phyloP scores from a whole-genome alignment of 2,113 vertebrate genomes.

The Eleginops maclovinus region DNA sequence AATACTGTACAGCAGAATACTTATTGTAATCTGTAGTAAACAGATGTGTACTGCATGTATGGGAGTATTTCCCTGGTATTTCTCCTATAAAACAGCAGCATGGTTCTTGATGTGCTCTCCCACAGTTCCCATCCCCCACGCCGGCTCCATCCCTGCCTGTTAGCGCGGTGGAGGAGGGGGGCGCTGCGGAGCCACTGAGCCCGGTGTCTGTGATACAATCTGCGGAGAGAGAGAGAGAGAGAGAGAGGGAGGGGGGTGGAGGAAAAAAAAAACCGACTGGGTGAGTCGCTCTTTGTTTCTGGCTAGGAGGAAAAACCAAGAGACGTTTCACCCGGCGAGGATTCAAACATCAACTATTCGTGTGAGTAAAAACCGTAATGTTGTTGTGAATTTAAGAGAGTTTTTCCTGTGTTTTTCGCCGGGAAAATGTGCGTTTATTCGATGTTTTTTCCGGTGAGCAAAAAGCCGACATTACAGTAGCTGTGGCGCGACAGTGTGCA shows the following conservation, averaged over 20 bases:
- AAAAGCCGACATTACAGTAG: constrained; percentile 66
- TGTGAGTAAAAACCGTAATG: constrained; percentile 74
- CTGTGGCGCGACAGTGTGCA: constrained; percentile 73
- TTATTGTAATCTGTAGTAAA: too few relatives aligned
- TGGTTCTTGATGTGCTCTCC: neutral
- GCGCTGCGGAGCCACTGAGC: constrained; percentile 72
- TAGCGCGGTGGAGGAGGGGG: constrained; percentile 54
- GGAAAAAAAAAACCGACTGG: constrained; percentile 75
- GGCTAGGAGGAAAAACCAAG: constrained; percentile 76
- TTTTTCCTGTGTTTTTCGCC: neutral
- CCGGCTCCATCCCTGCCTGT: constrained; percentile 60
- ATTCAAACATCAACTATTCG: constrained; percentile 61
- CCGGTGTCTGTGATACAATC: constrained; percentile 66
- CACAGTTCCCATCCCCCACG: constrained; percentile 67
- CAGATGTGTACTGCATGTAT: neutral
- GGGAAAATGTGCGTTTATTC: constrained; percentile 13
- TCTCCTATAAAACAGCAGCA: neutral
- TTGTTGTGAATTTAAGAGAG: rapidly evolving
- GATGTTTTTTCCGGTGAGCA: constrained; percentile 16
- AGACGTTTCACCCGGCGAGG: constrained; percentile 73
- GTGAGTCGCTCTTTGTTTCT: constrained; percentile 86
- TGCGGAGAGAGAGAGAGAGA: constrained; percentile 32
- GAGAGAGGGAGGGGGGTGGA: constrained; percentile 25
- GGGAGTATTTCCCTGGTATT: neutral
- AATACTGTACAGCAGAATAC: too few relatives aligned